Percentiles rank a stretch among this genome's conserved stretches.
Evolutionary conservation across 2,888 invertebrate species (phyloP).

Genomic region (Pachycephus smyrnensis): DNA sequence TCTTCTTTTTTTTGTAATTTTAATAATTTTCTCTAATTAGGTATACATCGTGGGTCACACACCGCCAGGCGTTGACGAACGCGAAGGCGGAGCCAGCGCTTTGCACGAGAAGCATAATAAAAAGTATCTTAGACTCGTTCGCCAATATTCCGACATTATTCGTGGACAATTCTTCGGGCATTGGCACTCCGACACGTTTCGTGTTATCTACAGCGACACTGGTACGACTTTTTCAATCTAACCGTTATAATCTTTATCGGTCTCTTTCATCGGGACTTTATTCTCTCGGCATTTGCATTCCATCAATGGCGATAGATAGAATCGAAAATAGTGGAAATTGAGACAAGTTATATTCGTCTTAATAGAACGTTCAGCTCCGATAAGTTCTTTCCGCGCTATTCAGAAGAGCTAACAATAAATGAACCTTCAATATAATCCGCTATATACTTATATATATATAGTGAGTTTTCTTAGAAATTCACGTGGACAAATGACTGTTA

Average conservation of each 20-base stretch:
- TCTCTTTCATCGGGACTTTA: background rate
- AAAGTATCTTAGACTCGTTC: slow-evolving; percentile 80
- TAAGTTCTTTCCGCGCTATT: no score
- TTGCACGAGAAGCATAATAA: slow-evolving; percentile 82
- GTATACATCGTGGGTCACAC: slow-evolving; percentile 92
- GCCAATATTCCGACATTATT: slow-evolving; percentile 83
- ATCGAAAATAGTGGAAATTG: no score
- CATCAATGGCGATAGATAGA: background rate
- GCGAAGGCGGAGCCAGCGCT: slow-evolving; percentile 76
- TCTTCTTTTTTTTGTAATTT: no score
- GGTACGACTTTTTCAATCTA: slow-evolving; percentile 69
- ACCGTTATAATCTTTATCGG: background rate
- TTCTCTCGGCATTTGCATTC: slow-evolving; percentile 2
- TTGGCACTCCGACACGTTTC: slow-evolving; percentile 90
- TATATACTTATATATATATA: background rate
- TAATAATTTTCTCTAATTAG: slow-evolving; percentile 52
- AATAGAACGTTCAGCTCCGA: no score
- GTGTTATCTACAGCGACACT: slow-evolving; percentile 83
- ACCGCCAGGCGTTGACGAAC: slow-evolving; percentile 88
- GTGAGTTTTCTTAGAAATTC: background rate
- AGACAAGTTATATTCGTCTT: no score
- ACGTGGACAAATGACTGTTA: background rate
- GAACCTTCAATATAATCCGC: no score
- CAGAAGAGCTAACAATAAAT: no score
- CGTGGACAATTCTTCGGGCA: slow-evolving; percentile 94